Evolutionary conservation across 2,888 invertebrate species (phyloP).

Genomic region (Dasypogon diadema): DNA sequence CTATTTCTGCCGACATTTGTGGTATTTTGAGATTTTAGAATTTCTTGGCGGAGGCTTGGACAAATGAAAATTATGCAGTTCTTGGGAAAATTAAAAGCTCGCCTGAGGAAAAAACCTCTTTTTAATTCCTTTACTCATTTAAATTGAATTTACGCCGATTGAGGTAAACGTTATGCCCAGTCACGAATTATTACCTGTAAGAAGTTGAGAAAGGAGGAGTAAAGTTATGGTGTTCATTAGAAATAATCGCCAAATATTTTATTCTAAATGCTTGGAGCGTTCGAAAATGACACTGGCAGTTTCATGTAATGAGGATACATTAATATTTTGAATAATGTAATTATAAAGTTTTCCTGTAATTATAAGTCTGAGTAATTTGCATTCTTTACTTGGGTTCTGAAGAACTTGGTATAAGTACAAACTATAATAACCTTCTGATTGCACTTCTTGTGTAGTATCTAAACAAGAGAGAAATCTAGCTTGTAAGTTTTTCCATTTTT

Average conservation of each 20-base stretch:
- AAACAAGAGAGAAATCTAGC: too few species aligned
- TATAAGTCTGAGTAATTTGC: too few species aligned
- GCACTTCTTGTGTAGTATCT: too few species aligned
- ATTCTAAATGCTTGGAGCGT: too few species aligned
- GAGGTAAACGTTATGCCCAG: background rate
- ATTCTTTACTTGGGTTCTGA: too few species aligned
- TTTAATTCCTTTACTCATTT: background rate
- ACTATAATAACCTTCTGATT: too few species aligned
- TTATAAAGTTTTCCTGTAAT: too few species aligned
- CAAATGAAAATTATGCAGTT: background rate
- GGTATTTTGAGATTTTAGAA: background rate
- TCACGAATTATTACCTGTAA: background rate
- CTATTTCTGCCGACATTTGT: constrained; percentile 41
- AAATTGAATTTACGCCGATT: background rate
- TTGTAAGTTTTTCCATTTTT: too few species aligned
- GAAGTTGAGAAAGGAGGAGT: background rate
- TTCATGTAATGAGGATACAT: too few species aligned
- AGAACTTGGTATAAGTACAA: too few species aligned
- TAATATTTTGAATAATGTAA: too few species aligned
- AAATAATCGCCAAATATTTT: background rate
- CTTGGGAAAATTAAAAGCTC: constrained; percentile 4
- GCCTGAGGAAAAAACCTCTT: constrained; percentile 4
- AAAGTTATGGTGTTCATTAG: constrained; percentile 15
- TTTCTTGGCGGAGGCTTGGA: background rate
- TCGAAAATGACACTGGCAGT: too few species aligned